These are phyloP conservation scores for Steromphala cineraria DNA, from an alignment of 2,888 invertebrate genomes.

Conservation along the genomic window DNA sequence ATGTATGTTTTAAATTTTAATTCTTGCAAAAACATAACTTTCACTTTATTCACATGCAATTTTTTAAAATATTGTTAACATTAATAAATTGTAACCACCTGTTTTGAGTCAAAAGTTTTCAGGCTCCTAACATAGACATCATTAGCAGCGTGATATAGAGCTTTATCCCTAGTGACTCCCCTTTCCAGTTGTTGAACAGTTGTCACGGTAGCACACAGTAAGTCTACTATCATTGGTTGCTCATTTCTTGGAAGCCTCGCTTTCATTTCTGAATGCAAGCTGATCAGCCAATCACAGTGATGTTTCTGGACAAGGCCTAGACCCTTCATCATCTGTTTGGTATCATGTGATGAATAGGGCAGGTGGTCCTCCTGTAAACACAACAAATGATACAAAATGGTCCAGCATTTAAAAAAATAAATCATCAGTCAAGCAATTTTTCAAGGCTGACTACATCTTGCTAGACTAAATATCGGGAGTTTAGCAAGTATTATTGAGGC, in stretches of 20 bases:
- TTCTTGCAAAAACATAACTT: too few species aligned
- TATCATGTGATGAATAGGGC: slow-evolving; percentile 57
- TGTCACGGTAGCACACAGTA: slow-evolving; percentile 82
- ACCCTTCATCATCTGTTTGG: slow-evolving; percentile 53
- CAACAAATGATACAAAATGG: neutral
- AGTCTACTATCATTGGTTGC: slow-evolving; percentile 80
- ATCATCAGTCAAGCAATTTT: too few species aligned
- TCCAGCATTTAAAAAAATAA: too few species aligned
- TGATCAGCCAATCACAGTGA: slow-evolving; percentile 59
- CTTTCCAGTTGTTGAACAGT: slow-evolving; percentile 41
- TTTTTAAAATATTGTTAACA: too few species aligned
- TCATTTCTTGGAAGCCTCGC: slow-evolving; percentile 72
- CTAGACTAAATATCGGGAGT: too few species aligned
- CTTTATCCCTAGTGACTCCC: slow-evolving; percentile 32
- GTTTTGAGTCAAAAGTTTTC: slow-evolving; percentile 37
- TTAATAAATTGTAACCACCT: slow-evolving; percentile 34
- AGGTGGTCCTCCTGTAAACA: slow-evolving; percentile 63
- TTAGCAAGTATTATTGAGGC: too few species aligned
- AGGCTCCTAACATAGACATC: slow-evolving; percentile 50
- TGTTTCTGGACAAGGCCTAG: slow-evolving; percentile 51
- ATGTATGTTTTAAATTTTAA: too few species aligned
- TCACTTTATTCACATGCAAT: too few species aligned
- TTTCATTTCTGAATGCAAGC: slow-evolving; percentile 50
- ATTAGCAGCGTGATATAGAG: slow-evolving; percentile 36
- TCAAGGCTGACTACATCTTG: too few species aligned